phyloP scores from a whole-genome alignment of 2,797 vertebrate species.

The Mormyrus proboscirostris region DNA sequence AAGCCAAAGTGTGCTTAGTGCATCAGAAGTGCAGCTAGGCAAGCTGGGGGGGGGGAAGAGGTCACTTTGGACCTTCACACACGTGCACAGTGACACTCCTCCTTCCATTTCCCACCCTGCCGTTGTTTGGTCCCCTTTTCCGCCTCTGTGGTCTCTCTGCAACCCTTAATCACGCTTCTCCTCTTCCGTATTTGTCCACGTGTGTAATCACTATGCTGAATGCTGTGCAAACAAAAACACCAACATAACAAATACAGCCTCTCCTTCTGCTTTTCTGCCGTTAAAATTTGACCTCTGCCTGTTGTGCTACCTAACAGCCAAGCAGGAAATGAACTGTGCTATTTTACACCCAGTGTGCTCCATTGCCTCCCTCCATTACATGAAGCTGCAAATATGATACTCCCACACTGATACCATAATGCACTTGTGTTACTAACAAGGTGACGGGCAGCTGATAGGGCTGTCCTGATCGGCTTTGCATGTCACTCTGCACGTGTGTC shows the following conservation, averaged over 20 bases:
- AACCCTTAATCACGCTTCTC: conserved; percentile 9
- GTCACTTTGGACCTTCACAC: background rate
- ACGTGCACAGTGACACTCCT: background rate
- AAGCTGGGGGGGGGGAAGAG: background rate
- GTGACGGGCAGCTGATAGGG: background rate
- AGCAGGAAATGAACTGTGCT: background rate
- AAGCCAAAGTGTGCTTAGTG: background rate
- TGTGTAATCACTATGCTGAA: background rate
- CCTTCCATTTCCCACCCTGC: background rate
- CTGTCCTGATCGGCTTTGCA: background rate
- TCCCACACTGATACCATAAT: background rate
- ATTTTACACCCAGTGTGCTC: background rate
- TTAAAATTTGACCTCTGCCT: background rate
- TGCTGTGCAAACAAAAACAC: background rate
- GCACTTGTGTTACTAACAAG: background rate
- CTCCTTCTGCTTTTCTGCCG: background rate
- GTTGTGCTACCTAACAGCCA: background rate
- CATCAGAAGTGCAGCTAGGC: background rate
- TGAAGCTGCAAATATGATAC: background rate
- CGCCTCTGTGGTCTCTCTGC: background rate
- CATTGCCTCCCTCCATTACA: background rate
- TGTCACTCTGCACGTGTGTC: background rate
- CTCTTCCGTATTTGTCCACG: background rate
- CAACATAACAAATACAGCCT: background rate
- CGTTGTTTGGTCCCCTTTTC: background rate